Evolutionary conservation across 2,888 invertebrate genomes (phyloP).

Genomic region (Gisinianus flammeolus): DNA sequence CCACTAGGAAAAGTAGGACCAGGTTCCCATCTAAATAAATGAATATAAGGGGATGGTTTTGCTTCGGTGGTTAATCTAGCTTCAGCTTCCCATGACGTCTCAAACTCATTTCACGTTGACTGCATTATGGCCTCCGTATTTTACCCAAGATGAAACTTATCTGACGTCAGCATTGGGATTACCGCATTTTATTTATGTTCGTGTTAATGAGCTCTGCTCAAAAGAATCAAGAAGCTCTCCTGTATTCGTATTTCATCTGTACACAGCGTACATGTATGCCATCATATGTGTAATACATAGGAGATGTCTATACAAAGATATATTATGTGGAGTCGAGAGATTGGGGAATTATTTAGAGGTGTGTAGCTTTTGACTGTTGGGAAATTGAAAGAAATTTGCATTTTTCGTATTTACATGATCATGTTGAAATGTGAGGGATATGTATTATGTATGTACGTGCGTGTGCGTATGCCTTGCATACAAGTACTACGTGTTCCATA

Average conservation of each 20-base stretch:
- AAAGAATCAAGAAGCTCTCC: constrained; percentile 18
- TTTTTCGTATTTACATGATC: constrained; percentile 6
- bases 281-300: background rate
- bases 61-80: constrained; percentile 34
- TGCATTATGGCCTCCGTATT: constrained; percentile 34
- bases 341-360: background rate
- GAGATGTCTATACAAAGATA: background rate
- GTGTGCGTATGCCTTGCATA: background rate
- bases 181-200: constrained; percentile 28
- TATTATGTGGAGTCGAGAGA: background rate
- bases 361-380: constrained; percentile 2
- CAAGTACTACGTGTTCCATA: background rate
- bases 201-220: constrained; percentile 26
- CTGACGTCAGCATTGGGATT: constrained; percentile 14
- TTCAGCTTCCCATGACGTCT: constrained; percentile 39
- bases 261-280: background rate
- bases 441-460: background rate
- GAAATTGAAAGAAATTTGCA: constrained; percentile 11
- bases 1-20: background rate
- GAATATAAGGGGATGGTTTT: constrained; percentile 28
- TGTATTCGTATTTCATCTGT: background rate
- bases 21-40: constrained; percentile 37
- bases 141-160: constrained; percentile 21
- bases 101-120: constrained; percentile 35
- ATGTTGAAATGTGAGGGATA: background rate